Evolutionary conservation across 2,113 vertebrate species (phyloP).

Genomic region (Pycnonotus jocosus): DNA sequence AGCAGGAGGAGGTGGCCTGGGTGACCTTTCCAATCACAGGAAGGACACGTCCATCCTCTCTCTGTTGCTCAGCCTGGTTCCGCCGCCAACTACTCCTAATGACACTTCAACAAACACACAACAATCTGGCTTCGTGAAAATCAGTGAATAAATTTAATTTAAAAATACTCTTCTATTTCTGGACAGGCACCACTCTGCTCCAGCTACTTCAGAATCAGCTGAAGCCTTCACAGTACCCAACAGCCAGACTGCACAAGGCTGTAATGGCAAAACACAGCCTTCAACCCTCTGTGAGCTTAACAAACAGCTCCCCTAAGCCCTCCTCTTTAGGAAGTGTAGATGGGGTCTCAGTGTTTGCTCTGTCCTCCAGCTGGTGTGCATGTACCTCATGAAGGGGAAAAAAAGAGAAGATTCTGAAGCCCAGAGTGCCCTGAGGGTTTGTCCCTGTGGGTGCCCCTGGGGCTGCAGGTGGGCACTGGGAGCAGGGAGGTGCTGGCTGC

Average conservation of each 20-base stretch:
- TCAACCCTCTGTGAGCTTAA: background rate
- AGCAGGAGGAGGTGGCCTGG: background rate
- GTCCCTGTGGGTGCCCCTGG: background rate
- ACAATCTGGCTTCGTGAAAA: slow-evolving; percentile 7
- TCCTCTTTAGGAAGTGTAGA: background rate
- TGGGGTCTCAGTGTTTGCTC: background rate
- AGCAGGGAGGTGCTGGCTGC: accelerated
- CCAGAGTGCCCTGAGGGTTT: background rate
- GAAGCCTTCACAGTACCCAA: background rate
- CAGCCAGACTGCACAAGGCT: background rate
- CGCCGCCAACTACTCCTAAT: background rate
- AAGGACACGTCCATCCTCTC: background rate
- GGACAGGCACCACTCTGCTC: background rate
- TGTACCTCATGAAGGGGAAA: accelerated
- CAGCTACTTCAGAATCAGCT: slow-evolving; percentile 12
- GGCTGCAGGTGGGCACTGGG: accelerated
- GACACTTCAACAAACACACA: background rate
- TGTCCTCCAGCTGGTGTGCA: accelerated
- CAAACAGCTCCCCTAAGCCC: background rate
- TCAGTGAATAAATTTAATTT: slow-evolving; percentile 24
- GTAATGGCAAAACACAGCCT: background rate
- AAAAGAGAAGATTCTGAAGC: background rate
- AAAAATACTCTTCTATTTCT: slow-evolving; percentile 47
- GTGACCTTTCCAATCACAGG: background rate
- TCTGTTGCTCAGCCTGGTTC: background rate